Evolutionary conservation across 2,888 invertebrate species (phyloP).

Genomic region (Teleogryllus oceanicus): DNA sequence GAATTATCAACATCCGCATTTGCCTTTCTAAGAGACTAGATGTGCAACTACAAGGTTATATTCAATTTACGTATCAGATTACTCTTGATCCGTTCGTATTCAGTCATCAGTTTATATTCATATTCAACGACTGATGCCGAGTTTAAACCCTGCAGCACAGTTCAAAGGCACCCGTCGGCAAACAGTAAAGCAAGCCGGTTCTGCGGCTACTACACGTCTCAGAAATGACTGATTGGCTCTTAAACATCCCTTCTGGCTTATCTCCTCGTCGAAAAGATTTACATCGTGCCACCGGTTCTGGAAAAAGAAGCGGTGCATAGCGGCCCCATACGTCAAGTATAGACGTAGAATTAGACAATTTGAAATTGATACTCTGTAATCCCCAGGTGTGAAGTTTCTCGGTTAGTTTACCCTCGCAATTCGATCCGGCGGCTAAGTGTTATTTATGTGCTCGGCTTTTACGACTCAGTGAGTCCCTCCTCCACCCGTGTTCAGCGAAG

Average conservation of each 20-base stretch:
- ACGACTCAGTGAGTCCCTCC: not conserved
- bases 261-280: not conserved
- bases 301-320: not conserved
- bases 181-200: not conserved
- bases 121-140: too few species aligned
- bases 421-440: not conserved
- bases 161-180: too few species aligned
- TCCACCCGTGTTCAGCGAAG: too few species aligned
- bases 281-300: constrained; percentile 2
- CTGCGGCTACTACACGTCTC: not conserved
- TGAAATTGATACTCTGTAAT: constrained; percentile 10
- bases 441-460: not conserved
- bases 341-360: constrained; percentile 18
- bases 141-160: too few species aligned
- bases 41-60: too few species aligned
- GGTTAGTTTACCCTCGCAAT: not conserved
- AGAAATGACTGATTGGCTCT: constrained; percentile 1
- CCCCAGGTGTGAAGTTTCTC: not conserved
- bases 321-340: not conserved
- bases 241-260: constrained; percentile 18
- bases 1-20: too few species aligned
- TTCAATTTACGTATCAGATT: too few species aligned
- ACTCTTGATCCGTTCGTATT: too few species aligned
- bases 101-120: too few species aligned
- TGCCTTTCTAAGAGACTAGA: too few species aligned